Percentiles rank a stretch among this genome's conserved stretches.
Conservation (phyloP, 2,888 invertebrate genomes). For the Physocephala rufipes region DNA sequence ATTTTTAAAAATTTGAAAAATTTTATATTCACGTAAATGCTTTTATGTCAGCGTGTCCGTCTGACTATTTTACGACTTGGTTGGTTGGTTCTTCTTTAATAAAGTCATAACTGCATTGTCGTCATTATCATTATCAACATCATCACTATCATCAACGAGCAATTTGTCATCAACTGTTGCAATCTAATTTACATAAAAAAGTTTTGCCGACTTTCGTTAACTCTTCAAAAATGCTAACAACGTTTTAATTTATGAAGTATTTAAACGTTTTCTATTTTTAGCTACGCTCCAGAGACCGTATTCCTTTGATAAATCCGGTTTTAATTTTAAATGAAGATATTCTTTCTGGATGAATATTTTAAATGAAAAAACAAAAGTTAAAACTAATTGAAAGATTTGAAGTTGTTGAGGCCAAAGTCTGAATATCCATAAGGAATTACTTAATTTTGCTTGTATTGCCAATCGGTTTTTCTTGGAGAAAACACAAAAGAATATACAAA, state of each 20-base stretch:
- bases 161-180: neutral
- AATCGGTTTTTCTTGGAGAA: no score
- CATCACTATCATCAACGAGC: neutral
- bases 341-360: neutral
- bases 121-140: neutral
- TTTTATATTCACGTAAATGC: no score
- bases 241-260: slow-evolving; percentile 7
- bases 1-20: no score
- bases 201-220: slow-evolving; percentile 12
- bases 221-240: slow-evolving; percentile 12
- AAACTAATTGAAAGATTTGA: no score
- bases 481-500: no score
- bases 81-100: no score
- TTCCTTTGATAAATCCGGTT: neutral
- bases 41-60: neutral
- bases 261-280: neutral
- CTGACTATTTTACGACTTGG: neutral
- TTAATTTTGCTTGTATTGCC: no score
- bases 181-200: neutral
- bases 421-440: no score
- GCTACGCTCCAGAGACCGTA: neutral
- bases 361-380: no score
- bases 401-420: no score
- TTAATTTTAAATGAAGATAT: neutral
- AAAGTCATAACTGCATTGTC: no score